These are phyloP conservation scores for Mustelus asterias DNA, from an alignment of 2,113 vertebrate species.

Conservation along the genomic window DNA sequence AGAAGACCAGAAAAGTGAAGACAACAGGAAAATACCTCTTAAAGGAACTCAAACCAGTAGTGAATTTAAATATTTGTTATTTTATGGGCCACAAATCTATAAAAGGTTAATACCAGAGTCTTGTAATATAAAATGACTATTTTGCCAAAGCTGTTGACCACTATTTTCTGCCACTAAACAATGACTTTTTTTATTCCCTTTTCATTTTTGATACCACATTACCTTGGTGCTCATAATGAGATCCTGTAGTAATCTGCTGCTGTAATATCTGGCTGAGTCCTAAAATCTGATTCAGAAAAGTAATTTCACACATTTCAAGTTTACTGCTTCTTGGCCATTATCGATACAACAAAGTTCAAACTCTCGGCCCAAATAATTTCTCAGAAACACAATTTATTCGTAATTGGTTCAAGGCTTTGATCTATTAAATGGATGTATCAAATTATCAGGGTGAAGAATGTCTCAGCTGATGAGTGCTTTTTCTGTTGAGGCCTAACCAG, in stretches of 20 bases:
- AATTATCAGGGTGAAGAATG: not conserved
- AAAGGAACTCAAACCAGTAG: conserved; percentile 49
- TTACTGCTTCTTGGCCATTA: too few species aligned
- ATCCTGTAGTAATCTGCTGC: not conserved
- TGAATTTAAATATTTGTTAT: conserved; percentile 36
- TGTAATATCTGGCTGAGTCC: not conserved
- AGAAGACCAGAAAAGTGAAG: conserved; percentile 39
- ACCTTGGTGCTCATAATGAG: not conserved
- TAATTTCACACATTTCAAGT: too few species aligned
- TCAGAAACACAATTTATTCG: not conserved
- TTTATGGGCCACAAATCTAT: not conserved
- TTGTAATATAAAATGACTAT: conserved; percentile 45
- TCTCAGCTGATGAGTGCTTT: not conserved
- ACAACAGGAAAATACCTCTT: conserved; percentile 55
- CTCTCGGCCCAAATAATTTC: not conserved
- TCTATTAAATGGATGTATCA: not conserved
- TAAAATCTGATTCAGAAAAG: not conserved
- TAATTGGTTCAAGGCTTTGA: not conserved
- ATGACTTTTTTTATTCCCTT: not conserved
- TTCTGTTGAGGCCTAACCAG: not conserved
- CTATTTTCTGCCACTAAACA: conserved; percentile 46
- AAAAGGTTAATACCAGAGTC: conserved; percentile 43
- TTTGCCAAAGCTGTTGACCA: conserved; percentile 61
- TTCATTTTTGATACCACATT: not conserved
- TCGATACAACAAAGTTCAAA: not conserved